Conservation (phyloP, 2,797 vertebrate species). For the Sebastes flavidus region DNA sequence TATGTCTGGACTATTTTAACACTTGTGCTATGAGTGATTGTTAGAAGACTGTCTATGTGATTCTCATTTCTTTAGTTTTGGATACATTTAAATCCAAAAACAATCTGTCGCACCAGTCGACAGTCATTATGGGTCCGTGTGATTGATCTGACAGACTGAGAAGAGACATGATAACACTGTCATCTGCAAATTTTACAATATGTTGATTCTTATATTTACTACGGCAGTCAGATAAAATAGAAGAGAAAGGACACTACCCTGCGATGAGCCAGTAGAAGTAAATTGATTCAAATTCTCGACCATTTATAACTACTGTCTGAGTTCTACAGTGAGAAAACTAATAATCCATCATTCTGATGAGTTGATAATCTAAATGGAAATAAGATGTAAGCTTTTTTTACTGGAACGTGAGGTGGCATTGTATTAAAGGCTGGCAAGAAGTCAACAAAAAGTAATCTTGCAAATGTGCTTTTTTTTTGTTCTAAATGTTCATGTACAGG, state of each 20-base stretch:
- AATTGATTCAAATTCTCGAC: not conserved
- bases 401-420: not conserved
- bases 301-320: not conserved
- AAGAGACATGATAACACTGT: not conserved
- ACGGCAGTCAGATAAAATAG: not conserved
- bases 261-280: not conserved
- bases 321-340: not conserved
- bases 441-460: not conserved
- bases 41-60: not conserved
- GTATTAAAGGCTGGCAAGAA: not conserved
- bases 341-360: not conserved
- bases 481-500: not conserved
- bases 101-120: accelerated
- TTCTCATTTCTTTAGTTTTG: not conserved
- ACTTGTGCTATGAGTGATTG: not conserved
- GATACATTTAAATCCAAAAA: not conserved
- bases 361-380: not conserved
- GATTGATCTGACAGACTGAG: not conserved
- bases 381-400: not conserved
- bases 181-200: not conserved
- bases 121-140: not conserved
- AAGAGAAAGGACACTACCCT: not conserved
- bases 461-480: not conserved
- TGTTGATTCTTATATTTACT: not conserved
- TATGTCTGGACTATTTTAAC: not conserved